These are phyloP conservation scores for Caenorhabditis remanei DNA, from an alignment of 1,140 invertebrate genomes.

Conservation along the genomic window DNA sequence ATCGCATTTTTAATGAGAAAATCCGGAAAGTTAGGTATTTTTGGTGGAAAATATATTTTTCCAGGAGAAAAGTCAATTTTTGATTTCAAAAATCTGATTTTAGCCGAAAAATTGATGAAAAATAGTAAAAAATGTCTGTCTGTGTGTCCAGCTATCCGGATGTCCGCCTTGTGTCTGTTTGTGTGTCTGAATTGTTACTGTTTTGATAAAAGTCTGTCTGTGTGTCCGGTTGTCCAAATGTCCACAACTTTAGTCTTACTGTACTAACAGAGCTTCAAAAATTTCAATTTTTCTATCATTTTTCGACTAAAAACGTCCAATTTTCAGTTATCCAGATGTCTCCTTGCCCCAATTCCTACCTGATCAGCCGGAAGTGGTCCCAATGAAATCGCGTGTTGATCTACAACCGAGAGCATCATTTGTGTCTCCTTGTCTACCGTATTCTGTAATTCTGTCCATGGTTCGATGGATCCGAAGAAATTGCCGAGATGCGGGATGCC, in stretches of 20 bases:
- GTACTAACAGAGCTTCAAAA: neutral
- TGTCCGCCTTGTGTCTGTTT: no score
- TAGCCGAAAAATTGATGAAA: no score
- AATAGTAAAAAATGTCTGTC: no score
- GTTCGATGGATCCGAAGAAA: slow-evolving; percentile 91
- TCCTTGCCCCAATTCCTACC: slow-evolving; percentile 78
- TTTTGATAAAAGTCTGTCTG: no score
- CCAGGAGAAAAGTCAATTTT: no score
- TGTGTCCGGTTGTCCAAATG: no score
- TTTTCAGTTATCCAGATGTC: neutral
- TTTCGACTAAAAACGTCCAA: slow-evolving; percentile 21
- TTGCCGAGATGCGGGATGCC: slow-evolving; percentile 94
- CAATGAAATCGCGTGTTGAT: slow-evolving; percentile 93
- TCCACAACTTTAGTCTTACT: neutral
- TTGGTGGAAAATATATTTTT: no score
- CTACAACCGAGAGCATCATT: slow-evolving; percentile 88
- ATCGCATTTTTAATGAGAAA: no score
- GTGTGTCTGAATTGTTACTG: no score
- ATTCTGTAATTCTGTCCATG: slow-evolving; percentile 89
- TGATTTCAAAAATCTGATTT: neutral
- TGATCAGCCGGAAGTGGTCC: slow-evolving; percentile 83
- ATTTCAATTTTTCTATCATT: no score
- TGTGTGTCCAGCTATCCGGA: no score
- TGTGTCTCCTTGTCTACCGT: neutral
- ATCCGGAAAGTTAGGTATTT: no score